Evolutionary conservation across 1,140 invertebrate species (phyloP).

Genomic region (Nasonia vitripennis): DNA sequence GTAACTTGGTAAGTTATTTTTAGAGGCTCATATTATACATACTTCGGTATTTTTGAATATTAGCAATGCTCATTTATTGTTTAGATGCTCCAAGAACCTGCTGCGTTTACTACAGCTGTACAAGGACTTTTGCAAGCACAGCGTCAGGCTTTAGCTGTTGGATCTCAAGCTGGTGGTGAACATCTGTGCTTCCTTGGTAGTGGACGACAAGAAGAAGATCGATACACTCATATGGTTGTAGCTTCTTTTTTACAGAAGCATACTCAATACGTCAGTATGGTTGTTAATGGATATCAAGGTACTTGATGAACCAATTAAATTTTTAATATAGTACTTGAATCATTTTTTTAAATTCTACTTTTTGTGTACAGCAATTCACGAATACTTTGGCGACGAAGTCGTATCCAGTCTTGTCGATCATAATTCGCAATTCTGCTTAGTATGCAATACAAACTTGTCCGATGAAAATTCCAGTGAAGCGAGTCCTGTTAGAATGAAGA

Average conservation of each 20-base stretch:
- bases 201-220: conserved; percentile 95
- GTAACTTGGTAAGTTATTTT: conserved; percentile 83
- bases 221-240: conserved; percentile 98
- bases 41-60: conserved; percentile 7
- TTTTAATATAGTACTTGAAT: conserved; percentile 18
- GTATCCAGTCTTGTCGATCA: conserved; percentile 89
- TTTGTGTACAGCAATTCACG: conserved; percentile 82
- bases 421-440: conserved; percentile 85
- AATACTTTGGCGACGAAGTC: conserved; percentile 88
- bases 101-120: conserved; percentile 95
- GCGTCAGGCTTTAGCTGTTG: conserved; percentile 90
- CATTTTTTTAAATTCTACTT: conserved; percentile 41
- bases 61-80: conserved; percentile 30
- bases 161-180: conserved; percentile 93
- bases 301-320: conserved; percentile 22
- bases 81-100: conserved; percentile 95
- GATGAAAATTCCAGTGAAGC: conserved; percentile 72
- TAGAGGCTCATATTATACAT: background rate
- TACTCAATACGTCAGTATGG: conserved; percentile 93
- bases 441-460: conserved; percentile 81
- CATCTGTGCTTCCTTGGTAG: conserved; percentile 98
- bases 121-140: conserved; percentile 94
- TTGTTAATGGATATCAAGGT: conserved; percentile 93
- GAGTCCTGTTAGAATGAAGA: conserved; percentile 69
- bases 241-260: conserved; percentile 97